Evolutionary conservation across 1,140 invertebrate genomes (phyloP).

Genomic region (Dysdera silvatica): DNA sequence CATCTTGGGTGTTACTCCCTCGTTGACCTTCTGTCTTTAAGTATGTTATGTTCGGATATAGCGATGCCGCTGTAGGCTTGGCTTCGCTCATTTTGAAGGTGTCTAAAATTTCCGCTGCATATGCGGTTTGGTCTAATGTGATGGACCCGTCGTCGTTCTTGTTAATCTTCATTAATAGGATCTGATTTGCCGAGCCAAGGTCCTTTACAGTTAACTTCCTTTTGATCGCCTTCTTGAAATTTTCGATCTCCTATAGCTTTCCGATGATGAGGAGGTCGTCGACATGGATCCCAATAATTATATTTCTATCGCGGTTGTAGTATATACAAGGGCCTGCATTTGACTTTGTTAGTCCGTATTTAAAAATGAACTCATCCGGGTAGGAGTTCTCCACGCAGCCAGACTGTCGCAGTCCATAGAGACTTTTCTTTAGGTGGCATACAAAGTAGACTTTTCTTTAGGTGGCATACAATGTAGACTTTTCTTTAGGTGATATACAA

Average conservation of each 20-base stretch:
- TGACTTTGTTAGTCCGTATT: not conserved
- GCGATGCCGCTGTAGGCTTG: constrained; percentile 36
- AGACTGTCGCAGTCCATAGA: constrained; percentile 48
- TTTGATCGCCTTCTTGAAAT: not conserved
- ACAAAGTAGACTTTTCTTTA: constrained; percentile 43
- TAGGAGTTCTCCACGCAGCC: constrained; percentile 42
- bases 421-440: constrained; percentile 38
- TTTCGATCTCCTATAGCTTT: constrained; percentile 25
- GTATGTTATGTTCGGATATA: too few relatives aligned
- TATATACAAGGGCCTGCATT: constrained; percentile 6
- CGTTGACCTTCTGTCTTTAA: too few relatives aligned
- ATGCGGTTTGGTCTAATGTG: constrained; percentile 22
- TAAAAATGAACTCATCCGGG: constrained; percentile 15
- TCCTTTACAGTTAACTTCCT: not conserved
- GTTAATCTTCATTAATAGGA: not conserved
- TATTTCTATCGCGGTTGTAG: not conserved
- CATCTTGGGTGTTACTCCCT: too few relatives aligned
- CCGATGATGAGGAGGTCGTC: constrained; percentile 23
- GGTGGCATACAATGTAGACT: constrained; percentile 36
- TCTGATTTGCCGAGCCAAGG: not conserved
- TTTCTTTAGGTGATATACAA: constrained; percentile 38
- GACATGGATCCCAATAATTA: constrained; percentile 23
- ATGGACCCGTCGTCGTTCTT: not conserved
- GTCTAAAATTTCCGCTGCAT: constrained; percentile 19
- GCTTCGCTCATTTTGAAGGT: constrained; percentile 37